Percentiles rank a stretch among this genome's conserved stretches.
phyloP scores from a whole-genome alignment of 2,113 vertebrate genomes.

The Cololabis saira region DNA sequence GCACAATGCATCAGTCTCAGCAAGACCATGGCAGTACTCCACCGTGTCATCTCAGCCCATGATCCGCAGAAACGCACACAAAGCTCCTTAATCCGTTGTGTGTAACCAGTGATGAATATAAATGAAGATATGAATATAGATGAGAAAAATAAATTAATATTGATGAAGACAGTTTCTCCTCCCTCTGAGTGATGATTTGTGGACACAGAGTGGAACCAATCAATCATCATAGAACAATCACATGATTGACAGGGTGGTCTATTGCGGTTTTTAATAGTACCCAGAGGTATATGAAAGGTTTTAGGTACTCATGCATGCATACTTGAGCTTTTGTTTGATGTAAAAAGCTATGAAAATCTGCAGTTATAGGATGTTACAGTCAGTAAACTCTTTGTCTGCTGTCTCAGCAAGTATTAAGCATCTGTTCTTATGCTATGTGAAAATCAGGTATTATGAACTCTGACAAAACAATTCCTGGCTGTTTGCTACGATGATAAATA shows the following conservation, averaged over 20 bases:
- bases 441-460: conserved; percentile 43
- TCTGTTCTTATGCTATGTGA: not conserved
- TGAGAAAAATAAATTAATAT: conserved; percentile 65
- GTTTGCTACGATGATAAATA: conserved; percentile 49
- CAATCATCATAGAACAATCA: conserved; percentile 38
- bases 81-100: conserved; percentile 59
- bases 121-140: conserved; percentile 70
- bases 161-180: conserved; percentile 59
- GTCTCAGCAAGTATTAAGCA: conserved; percentile 14
- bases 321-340: not conserved
- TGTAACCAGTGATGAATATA: conserved; percentile 68
- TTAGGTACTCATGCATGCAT: not conserved
- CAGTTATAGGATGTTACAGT: conserved; percentile 3
- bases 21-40: no score
- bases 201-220: conserved; percentile 58
- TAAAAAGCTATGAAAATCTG: conserved; percentile 2
- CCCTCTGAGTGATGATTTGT: conserved; percentile 51
- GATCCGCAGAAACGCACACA: conserved; percentile 47
- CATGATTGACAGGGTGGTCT: conserved; percentile 50
- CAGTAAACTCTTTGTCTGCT: conserved; percentile 1
- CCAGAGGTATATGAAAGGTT: not conserved
- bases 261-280: conserved; percentile 3
- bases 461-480: conserved; percentile 18
- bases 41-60: conserved; percentile 25
- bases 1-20: not conserved